phyloP scores from a whole-genome alignment of 2,113 vertebrate species.

The Chiloscyllium plagiosum region DNA sequence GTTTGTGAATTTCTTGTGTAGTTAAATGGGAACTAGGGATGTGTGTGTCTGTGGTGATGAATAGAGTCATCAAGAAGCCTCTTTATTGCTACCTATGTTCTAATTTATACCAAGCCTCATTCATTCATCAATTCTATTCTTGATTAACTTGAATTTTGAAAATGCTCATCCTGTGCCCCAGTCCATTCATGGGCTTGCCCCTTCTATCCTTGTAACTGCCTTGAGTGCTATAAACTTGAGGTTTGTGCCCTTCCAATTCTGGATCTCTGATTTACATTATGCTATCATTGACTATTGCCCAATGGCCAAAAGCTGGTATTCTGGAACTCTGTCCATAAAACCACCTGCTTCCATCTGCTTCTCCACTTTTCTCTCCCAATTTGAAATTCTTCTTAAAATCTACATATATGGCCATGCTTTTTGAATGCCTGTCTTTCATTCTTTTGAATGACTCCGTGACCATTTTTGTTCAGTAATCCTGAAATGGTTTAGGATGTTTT shows the following conservation, averaged over 20 bases:
- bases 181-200: not conserved
- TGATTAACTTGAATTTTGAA: not conserved
- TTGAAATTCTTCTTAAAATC: not conserved
- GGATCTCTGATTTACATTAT: not conserved
- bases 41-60: not conserved
- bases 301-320: no score
- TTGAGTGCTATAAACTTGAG: not conserved
- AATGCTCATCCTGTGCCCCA: not conserved
- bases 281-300: not conserved
- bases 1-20: not conserved
- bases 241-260: not conserved
- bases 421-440: not conserved
- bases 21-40: conserved; percentile 15
- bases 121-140: not conserved
- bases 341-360: not conserved
- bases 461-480: not conserved
- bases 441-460: not conserved
- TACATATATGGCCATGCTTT: not conserved
- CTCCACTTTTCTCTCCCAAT: not conserved
- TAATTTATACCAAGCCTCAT: not conserved
- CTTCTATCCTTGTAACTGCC: not conserved
- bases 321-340: not conserved
- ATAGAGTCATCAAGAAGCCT: not conserved
- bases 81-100: not conserved
- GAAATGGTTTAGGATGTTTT: not conserved